These are phyloP conservation scores for Martes martes DNA, from an alignment of 2,113 vertebrate species.

Conservation along the genomic window DNA sequence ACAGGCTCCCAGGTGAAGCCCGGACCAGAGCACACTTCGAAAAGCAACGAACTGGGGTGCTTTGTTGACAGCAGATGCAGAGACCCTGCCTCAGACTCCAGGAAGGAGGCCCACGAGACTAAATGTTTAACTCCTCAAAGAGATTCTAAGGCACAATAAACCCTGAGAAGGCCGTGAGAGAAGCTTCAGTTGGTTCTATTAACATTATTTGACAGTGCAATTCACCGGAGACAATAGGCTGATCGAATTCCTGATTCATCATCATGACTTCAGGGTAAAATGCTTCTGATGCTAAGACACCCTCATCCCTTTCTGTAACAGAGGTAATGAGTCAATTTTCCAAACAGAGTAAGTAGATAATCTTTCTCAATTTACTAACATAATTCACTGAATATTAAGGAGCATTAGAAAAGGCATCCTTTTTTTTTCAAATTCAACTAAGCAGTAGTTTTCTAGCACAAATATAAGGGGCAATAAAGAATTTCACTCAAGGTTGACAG, in stretches of 20 bases:
- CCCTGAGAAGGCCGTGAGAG: not conserved
- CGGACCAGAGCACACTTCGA: not conserved
- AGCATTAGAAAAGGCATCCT: constrained; percentile 45
- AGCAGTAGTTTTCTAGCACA: constrained; percentile 1
- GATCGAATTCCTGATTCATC: constrained; percentile 62
- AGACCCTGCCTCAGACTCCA: not conserved
- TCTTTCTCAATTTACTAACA: constrained; percentile 67
- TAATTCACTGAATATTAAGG: constrained; percentile 55
- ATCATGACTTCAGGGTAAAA: constrained; percentile 61
- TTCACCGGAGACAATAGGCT: constrained; percentile 61
- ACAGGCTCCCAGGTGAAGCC: not conserved
- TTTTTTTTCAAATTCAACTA: constrained; percentile 19
- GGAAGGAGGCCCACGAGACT: not conserved
- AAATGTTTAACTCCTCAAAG: not conserved
- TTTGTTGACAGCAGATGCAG: not conserved
- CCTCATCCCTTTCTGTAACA: constrained; percentile 45
- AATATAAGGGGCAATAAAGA: constrained; percentile 39
- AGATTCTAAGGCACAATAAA: not conserved
- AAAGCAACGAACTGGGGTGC: not conserved
- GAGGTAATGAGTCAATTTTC: constrained; percentile 68
- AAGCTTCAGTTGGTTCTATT: constrained; percentile 20
- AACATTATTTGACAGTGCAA: constrained; percentile 61
- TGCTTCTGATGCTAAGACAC: constrained; percentile 26
- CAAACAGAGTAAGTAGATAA: constrained; percentile 58
- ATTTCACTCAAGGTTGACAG: not conserved